Evolutionary conservation across 2,888 invertebrate species (phyloP).

Genomic region (Phyllotreta striolata): DNA sequence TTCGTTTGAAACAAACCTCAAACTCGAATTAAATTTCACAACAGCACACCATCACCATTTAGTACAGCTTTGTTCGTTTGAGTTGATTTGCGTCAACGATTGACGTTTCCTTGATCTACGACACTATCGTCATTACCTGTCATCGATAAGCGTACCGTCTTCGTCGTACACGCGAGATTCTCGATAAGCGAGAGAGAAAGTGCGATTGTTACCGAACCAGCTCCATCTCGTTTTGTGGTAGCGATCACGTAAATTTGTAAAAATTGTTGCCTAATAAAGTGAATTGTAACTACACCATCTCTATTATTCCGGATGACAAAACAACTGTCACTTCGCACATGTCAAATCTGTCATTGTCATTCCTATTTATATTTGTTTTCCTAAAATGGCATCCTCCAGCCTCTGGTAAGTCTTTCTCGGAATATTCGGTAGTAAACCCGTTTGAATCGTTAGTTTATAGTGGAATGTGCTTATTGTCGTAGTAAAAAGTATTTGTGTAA

Average conservation of each 20-base stretch:
- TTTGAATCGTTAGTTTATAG: constrained; percentile 19
- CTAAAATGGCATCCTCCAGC: constrained; percentile 37
- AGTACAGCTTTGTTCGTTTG: constrained; percentile 16
- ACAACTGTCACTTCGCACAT: neutral
- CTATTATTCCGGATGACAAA: too few relatives aligned
- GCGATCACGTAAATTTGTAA: too few relatives aligned
- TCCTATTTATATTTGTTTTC: constrained; percentile 35
- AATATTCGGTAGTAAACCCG: constrained; percentile 6
- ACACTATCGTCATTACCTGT: too few relatives aligned
- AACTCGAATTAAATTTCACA: constrained; percentile 10
- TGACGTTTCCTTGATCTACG: too few relatives aligned
- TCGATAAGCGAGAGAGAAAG: too few relatives aligned
- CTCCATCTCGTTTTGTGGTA: too few relatives aligned
- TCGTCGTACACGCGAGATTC: too few relatives aligned
- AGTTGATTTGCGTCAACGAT: too few relatives aligned
- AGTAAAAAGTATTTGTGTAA: constrained; percentile 18
- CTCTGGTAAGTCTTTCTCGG: constrained; percentile 26
- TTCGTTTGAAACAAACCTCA: constrained; percentile 19
- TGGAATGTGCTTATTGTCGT: constrained; percentile 21
- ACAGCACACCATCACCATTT: constrained; percentile 14
- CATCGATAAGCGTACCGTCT: too few relatives aligned
- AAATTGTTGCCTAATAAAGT: too few relatives aligned
- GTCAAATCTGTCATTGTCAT: constrained; percentile 22
- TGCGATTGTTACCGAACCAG: too few relatives aligned
- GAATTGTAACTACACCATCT: too few relatives aligned